Conservation (phyloP, 92 coral and sea anemone species). For the Metridium senile region DNA sequence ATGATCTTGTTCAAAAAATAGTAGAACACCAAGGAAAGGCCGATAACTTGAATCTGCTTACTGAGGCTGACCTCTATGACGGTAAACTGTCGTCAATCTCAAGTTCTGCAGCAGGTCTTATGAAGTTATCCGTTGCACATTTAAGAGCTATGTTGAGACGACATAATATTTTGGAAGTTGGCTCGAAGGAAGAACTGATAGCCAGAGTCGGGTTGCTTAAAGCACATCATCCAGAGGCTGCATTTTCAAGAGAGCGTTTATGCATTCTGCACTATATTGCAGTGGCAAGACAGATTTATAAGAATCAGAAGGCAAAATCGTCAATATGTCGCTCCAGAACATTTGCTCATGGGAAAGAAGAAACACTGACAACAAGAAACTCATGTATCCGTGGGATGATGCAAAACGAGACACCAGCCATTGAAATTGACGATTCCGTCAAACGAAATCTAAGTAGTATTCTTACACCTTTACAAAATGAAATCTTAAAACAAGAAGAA, state of each 20-base stretch:
- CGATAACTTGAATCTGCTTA: too few species aligned
- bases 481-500: constrained; percentile 27
- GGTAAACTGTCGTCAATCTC: constrained; percentile 60
- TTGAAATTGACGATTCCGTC: constrained; percentile 14
- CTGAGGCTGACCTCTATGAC: constrained; percentile 39
- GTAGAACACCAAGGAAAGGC: constrained; percentile 41
- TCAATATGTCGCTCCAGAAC: constrained; percentile 34
- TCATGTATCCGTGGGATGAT: constrained; percentile 37
- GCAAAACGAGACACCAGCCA: constrained; percentile 16
- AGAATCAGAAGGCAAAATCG: constrained; percentile 18
- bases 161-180: constrained; percentile 47
- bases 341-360: constrained; percentile 33
- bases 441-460: constrained; percentile 24
- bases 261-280: constrained; percentile 44
- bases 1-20: constrained; percentile 52
- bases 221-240: constrained; percentile 43
- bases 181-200: constrained; percentile 55
- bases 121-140: constrained; percentile 51
- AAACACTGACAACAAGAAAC: constrained; percentile 39
- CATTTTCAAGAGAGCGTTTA: constrained; percentile 58
- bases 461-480: constrained; percentile 18
- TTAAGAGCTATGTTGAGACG: constrained; percentile 47
- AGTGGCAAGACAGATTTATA: constrained; percentile 22
- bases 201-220: constrained; percentile 46
- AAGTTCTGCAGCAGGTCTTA: constrained; percentile 49